Conservation (phyloP, 2,797 vertebrate genomes). For the Anguilla anguilla region DNA sequence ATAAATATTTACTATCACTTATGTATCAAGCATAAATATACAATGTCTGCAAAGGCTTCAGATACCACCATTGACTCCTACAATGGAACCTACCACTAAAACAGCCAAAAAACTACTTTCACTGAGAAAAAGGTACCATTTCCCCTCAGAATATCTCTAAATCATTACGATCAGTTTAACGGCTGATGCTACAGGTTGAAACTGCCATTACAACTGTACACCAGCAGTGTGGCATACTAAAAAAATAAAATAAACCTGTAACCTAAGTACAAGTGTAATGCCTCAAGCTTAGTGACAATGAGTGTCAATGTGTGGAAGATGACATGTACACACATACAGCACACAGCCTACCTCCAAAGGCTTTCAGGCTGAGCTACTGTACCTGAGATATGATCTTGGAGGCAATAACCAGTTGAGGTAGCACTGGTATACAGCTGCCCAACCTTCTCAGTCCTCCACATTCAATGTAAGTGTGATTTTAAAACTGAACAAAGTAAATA, state of each 20-base stretch:
- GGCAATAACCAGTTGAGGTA: constrained; percentile 15
- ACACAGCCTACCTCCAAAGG: background rate
- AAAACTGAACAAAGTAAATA: background rate
- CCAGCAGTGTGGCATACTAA: too few relatives aligned
- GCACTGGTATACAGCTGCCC: background rate
- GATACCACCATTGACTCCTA: too few relatives aligned
- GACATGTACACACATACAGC: constrained; percentile 11
- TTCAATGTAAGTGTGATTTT: background rate
- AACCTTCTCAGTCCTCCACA: constrained; percentile 21
- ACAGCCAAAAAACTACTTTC: background rate
- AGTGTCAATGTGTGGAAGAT: background rate
- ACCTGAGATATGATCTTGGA: background rate
- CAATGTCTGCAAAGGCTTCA: too few relatives aligned
- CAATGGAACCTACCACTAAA: too few relatives aligned
- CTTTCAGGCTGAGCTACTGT: background rate
- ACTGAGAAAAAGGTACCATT: background rate
- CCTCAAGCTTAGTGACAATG: background rate
- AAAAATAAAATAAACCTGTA: too few relatives aligned
- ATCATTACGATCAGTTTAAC: too few relatives aligned
- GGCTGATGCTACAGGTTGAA: too few relatives aligned
- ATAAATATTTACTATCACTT: too few relatives aligned
- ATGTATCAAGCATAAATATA: too few relatives aligned
- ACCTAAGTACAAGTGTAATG: background rate
- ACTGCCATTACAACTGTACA: too few relatives aligned
- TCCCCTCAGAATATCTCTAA: too few relatives aligned